Base-by-base conservation (phyloP, 2,888 invertebrate genomes). In the Pyrochroa serraticornis region DNA sequence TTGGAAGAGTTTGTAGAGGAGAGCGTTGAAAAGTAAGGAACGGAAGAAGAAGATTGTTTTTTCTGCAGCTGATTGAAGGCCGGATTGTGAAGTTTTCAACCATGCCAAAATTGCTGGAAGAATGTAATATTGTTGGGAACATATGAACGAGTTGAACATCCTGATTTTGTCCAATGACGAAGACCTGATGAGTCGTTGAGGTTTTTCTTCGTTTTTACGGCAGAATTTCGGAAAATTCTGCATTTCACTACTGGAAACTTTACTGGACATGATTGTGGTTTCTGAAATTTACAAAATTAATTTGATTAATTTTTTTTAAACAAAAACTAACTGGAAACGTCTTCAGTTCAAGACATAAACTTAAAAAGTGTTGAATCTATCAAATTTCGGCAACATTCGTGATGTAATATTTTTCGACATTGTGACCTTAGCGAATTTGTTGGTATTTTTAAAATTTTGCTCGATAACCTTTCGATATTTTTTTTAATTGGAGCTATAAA, bases 111-210 rank as follows among this genome's bases (percentile, higher is more conserved):
- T 43, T 1, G 74, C 71, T 6, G 78, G 77, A 0, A 78, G 62
- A 13, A 77, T 64, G 66, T 67, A 74, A 63, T 68, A 77, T 54
- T 76, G 74, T 51, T 76, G 76, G 5, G 75, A 72, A 58, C 77
- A 78, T 9, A 78, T 74, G 67, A 70, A 76, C n/a, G 65, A 68
- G 69, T 77, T 77, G 68, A 77, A 73, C 38, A 71, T 68, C 41
- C 62, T 71, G 55, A 78, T 73, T 50, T 72, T 75, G 14, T 77
- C 76, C 31, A 78, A 66, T 5, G 77, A 77, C 1, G 74, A 62
- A 7, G 71, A 71, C 6, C 77, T 65, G 10, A 70, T 71, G 32
- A 77, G 66, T 35, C 67, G 68, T 8, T 58, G 51, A 6, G 66
- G 65, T 37, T 66, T 67, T 12, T 71, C 67, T n/a, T 67, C 64